Conservation (phyloP, 2,888 invertebrate species). For the Eristalis tenax region DNA sequence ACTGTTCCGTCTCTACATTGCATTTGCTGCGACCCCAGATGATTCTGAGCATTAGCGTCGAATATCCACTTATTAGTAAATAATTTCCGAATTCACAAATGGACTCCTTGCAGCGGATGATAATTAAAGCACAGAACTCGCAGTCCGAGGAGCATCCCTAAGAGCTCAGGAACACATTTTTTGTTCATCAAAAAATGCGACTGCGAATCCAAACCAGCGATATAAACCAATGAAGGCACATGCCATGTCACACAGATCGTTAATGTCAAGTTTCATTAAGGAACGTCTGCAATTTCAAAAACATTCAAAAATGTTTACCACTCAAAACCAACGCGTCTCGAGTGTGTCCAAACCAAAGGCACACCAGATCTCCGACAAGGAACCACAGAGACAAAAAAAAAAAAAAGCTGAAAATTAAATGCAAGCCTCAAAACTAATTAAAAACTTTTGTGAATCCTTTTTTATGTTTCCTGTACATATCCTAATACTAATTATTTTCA, state of each 20-base stretch:
- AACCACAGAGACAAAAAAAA: background rate
- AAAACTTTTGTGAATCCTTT: constrained; percentile 54
- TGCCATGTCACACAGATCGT: background rate
- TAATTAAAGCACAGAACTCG: too few relatives aligned
- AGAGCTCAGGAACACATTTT: too few relatives aligned
- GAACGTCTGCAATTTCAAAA: background rate
- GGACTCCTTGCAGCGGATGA: too few relatives aligned
- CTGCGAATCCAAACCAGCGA: too few relatives aligned
- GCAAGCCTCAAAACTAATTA: constrained; percentile 70
- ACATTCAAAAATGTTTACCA: background rate
- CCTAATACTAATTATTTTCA: constrained; percentile 50
- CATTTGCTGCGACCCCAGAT: too few relatives aligned
- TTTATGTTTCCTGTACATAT: constrained; percentile 9
- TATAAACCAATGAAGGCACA: background rate
- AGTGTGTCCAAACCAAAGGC: constrained; percentile 30
- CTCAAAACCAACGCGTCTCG: constrained; percentile 10
- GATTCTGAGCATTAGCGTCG: too few relatives aligned
- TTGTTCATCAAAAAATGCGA: too few relatives aligned
- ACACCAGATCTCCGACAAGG: constrained; percentile 2
- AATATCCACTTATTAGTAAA: too few relatives aligned
- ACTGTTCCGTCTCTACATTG: too few relatives aligned
- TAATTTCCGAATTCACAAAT: too few relatives aligned
- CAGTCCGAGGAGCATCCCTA: too few relatives aligned
- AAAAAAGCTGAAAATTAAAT: constrained; percentile 18
- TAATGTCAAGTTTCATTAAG: background rate